Evolutionary conservation across 2,888 invertebrate species (phyloP), one percentile per base, ranked within the genome.

Genomic region (Athripsodes cinereus): DNA sequence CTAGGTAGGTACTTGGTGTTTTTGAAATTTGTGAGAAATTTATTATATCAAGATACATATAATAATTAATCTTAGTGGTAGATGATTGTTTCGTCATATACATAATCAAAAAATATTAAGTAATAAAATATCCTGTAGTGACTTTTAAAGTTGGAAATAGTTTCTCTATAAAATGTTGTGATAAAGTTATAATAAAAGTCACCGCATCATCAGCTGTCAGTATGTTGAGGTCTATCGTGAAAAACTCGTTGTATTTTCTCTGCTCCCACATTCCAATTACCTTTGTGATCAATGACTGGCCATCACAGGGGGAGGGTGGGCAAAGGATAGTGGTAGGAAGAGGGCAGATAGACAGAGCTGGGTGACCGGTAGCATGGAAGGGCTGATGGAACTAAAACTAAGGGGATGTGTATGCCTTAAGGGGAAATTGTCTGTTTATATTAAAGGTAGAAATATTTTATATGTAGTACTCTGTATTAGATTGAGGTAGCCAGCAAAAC

Each of bases 261-360:
- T 2, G 11, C 18, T 6, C 40, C 54, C 54, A 53, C 62, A 59
- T 56, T 63, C 62, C 62, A 63, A 63, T 63, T 63, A 63, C 57
- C 55, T 47, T 48, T 46, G 35, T 58, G 62, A 61, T 61, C 62
- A 61, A 61, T 59, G 61, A 52, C 48, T 44, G 54, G 16, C 31
- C 48, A 49, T 13, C 22, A 53, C 20, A 34, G 34, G 44, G 20
- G 55, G 52, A 49, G 55, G 1, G 40, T 21, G 18, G 49, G 31
- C n/a, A 16, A 10, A 20, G 34, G 20, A 16, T 13, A 44, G 44
- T 44, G 2, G 26, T 21, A 2, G 51, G 53, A 31, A 19, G 19
- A 40, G 0, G 47, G 48, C 16, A n/a, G 49, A 19, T 26, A 22
- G 19, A 21, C 13, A 18, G 20, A 22, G 26, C 26, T 26, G 35